phyloP scores from a whole-genome alignment of 2,797 vertebrate genomes.

The Alosa sapidissima region DNA sequence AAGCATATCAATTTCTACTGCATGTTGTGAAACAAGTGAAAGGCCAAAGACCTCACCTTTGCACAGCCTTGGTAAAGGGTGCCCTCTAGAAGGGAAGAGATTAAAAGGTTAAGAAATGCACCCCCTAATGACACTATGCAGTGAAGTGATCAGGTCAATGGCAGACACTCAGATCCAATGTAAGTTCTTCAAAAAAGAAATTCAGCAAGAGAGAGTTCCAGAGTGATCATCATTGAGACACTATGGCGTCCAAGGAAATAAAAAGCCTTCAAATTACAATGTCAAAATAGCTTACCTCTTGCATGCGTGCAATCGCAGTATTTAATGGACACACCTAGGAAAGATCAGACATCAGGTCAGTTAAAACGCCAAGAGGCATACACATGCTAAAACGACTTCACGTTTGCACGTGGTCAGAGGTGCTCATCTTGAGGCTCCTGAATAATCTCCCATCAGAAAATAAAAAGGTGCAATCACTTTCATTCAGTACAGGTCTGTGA shows the following conservation, averaged over 20 bases:
- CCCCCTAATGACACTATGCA: no score
- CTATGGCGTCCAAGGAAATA: not conserved
- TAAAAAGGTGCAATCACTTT: not conserved
- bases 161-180: not conserved
- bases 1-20: not conserved
- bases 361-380: not conserved
- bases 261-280: no score
- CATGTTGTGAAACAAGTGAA: no score
- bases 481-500: slow-evolving; percentile 24
- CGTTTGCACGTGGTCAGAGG: not conserved
- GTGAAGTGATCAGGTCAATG: not conserved
- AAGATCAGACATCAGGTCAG: not conserved
- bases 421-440: not conserved
- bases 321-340: no score
- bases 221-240: not conserved
- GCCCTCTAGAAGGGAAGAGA: no score
- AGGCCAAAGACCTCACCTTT: no score
- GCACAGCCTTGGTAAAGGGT: no score
- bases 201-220: slow-evolving; percentile 15
- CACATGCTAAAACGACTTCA: no score
- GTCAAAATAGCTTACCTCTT: no score
- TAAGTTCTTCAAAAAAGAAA: not conserved
- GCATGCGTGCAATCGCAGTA: no score
- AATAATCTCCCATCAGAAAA: slow-evolving; percentile 11
- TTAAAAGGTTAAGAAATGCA: no score